Evolutionary conservation across 2,797 vertebrate species (phyloP), one percentile per base, ranked within the genome.

Genomic region (Notolepis coatsorum): DNA sequence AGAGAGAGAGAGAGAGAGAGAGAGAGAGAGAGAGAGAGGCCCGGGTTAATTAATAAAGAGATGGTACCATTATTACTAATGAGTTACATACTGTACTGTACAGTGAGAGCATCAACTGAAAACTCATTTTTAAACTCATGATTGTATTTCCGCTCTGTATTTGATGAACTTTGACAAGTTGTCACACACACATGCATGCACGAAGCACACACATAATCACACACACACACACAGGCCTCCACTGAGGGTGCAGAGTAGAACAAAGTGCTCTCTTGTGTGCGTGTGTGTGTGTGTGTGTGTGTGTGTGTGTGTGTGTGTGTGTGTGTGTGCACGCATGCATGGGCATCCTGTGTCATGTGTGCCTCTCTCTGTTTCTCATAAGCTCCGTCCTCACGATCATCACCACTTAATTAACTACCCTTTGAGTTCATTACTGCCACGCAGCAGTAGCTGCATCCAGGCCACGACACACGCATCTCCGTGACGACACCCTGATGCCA

Each of bases 111-210:
- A n/a, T n/a, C n/a, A n/a, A n/a, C n/a, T n/a, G n/a, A n/a, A n/a
- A n/a, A n/a, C n/a, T n/a, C n/a, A n/a, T n/a, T 13, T 37, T n/a
- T 37, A n/a, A 12, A n/a, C 35, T 12, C 35, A 37, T 37, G 35
- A 10, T 3, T 58, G 27, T 61, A 58, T 38, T 37, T 79, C 66
- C 50, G 42, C 61, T 60, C 31, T 56, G 25, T 50, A 70, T 56
- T 58, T 58, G 53, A 70, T n/a, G n/a, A n/a, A n/a, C n/a, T n/a
- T n/a, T n/a, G n/a, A n/a, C n/a, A n/a, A n/a, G n/a, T n/a, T n/a
- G n/a, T n/a, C n/a, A n/a, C n/a, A n/a, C n/a, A 64, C 17, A 30
- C 24, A 28, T 25, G 1, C 4, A 30, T 4, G 17, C 41, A 43
- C 71, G 55, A 33, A 68, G 46, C 5, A 33, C 17, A 33, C 28